These are phyloP conservation scores for Beroe ovata DNA, from an alignment of 37 sponge, comb jelly and placozoan genomes.

Conservation along the genomic window DNA sequence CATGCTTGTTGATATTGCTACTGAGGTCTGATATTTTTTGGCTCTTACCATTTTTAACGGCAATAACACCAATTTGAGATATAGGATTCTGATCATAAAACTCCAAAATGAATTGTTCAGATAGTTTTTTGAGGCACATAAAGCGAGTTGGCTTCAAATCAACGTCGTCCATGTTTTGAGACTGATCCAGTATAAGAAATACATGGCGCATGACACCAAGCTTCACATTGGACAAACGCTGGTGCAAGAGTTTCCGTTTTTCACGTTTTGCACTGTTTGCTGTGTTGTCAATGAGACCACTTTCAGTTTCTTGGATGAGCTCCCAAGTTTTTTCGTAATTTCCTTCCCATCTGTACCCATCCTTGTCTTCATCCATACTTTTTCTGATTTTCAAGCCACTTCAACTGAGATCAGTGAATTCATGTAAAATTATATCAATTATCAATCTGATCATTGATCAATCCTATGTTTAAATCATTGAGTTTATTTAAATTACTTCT, in stretches of 20 bases:
- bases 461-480: too few species aligned
- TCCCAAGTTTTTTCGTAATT: conserved; percentile 65
- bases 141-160: conserved; percentile 87
- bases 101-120: conserved; percentile 79
- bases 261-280: conserved; percentile 38
- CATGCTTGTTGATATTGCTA: conserved; percentile 71
- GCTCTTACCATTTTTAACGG: conserved; percentile 77
- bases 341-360: conserved; percentile 63
- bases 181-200: conserved; percentile 81
- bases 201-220: conserved; percentile 79
- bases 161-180: conserved; percentile 78
- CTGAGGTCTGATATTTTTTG: conserved; percentile 79
- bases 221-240: conserved; percentile 54
- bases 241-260: conserved; percentile 22
- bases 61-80: conserved; percentile 90
- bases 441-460: too few species aligned
- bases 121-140: conserved; percentile 68
- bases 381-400: too few species aligned
- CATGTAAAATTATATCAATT: too few species aligned
- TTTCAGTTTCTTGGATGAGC: conserved; percentile 10
- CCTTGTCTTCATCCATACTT: conserved; percentile 32
- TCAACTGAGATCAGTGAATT: too few species aligned
- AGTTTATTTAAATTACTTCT: too few species aligned
- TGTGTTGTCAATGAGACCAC: conserved; percentile 17
- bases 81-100: conserved; percentile 95